Base-by-base conservation (phyloP, 2,797 vertebrate genomes). In the Hyperoplus immaculatus region DNA sequence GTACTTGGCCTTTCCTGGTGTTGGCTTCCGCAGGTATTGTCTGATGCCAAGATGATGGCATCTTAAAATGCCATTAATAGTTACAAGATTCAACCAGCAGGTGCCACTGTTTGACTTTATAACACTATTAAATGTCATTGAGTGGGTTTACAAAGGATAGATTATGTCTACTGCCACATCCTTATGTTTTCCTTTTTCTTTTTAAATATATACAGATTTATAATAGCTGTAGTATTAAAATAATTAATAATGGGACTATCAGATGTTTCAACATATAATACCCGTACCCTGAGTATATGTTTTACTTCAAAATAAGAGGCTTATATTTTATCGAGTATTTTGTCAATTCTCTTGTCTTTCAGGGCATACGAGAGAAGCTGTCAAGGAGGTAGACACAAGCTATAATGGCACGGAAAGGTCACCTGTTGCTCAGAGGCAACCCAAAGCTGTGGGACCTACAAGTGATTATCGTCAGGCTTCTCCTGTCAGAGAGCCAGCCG, bases 361-460 rank as follows among this genome's bases (percentile, higher is more conserved):
- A 96, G 94, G 90, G 21, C 87, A 79, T 64, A 58, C 88, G 1
- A 91, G 83, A 75, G 94, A 96, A 77, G 36, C 87, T 18, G 88
- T 86, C 39, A 89, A 90, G 61, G 95, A 95, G 16, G 70, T 78
- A 10, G 94, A 94, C 78, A 61, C 81, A 50, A 91, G 84, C 82
- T 94, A 88, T 47, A 94, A 91, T 21, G 90, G 85, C 55, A 86
- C 83, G 68, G 94, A 96, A 77, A 91, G 88, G 62, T 45, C 81
- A 59, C 66, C 91, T 38, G 77, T 80, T 59, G 70, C 82, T 36
- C 93, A 92, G 49, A 88, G 81, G 58, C 78, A 88, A 18, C 68
- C 88, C 41, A 89, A 87, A 78, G 68, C 84, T 4, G 29, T 75
- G 36, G 89, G 81, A 69, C 74, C 89, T 7, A 38, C 74, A 3